Percentiles rank a stretch among this genome's conserved stretches.
These are phyloP conservation scores for Anoura caudifer DNA, from an alignment of 2,113 vertebrate species.

Conservation along the genomic window DNA sequence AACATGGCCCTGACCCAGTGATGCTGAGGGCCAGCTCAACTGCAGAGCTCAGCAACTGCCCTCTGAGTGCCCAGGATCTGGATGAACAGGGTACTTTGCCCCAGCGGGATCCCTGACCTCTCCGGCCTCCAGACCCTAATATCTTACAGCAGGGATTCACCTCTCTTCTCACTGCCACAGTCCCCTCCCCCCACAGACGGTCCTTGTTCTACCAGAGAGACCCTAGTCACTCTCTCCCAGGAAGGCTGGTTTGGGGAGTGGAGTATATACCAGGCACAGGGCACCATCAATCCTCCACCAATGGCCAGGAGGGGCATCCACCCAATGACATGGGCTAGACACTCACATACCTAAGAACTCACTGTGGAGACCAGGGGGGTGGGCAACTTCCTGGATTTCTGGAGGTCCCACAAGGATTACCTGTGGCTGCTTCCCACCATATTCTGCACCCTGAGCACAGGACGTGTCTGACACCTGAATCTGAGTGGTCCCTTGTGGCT, in stretches of 20 bases:
- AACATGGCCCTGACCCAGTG: no score
- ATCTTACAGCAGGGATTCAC: not conserved
- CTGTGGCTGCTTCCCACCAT: accelerated
- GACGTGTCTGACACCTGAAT: not conserved
- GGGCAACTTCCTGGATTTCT: not conserved
- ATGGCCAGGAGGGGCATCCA: not conserved
- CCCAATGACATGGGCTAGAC: not conserved
- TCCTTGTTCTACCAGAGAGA: no score
- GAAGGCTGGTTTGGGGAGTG: not conserved
- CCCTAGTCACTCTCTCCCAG: not conserved
- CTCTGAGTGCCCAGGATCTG: not conserved
- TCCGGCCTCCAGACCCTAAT: accelerated
- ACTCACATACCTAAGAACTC: not conserved
- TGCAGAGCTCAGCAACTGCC: not conserved
- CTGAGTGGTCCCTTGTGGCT: no score
- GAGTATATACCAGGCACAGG: not conserved
- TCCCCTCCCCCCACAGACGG: not conserved
- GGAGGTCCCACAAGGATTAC: not conserved
- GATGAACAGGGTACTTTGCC: not conserved
- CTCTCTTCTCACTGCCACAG: no score
- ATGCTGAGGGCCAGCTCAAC: no score
- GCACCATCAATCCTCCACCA: not conserved
- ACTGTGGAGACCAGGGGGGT: not conserved
- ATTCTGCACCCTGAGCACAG: accelerated
- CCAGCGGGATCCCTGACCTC: not conserved